These are phyloP conservation scores for Triops longicaudatus DNA, from an alignment of 1,140 invertebrate species.

Conservation along the genomic window DNA sequence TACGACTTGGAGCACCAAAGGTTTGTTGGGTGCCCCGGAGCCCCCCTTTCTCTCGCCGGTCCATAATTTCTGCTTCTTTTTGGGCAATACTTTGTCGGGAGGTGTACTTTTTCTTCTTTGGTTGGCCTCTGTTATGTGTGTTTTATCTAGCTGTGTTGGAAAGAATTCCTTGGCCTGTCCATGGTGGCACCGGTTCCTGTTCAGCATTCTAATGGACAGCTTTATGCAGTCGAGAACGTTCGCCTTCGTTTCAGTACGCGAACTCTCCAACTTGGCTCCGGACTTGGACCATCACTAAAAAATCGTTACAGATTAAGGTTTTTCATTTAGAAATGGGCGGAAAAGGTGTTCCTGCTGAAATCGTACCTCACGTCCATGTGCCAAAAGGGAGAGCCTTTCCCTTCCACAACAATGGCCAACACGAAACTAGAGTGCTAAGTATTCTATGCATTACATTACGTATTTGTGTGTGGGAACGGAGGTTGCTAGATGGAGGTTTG, in stretches of 20 bases:
- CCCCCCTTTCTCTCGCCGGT: slow-evolving; percentile 13
- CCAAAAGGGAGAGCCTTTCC: neutral
- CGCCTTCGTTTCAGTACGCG: neutral
- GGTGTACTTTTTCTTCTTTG: neutral
- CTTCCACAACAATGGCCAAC: neutral
- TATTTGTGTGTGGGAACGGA: neutral
- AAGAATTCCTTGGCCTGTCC: neutral
- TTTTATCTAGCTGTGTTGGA: neutral
- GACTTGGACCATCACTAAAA: neutral
- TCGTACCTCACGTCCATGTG: neutral
- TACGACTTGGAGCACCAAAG: neutral
- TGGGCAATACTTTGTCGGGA: no score
- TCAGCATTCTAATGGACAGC: neutral
- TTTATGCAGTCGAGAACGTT: neutral
- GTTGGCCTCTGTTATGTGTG: neutral
- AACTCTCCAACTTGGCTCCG: neutral
- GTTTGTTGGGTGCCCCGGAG: slow-evolving; percentile 3
- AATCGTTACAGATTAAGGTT: neutral
- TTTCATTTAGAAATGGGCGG: neutral
- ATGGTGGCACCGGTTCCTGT: neutral
- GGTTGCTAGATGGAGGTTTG: no score
- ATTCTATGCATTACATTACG: neutral
- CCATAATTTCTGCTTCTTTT: neutral
- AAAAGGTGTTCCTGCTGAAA: neutral
- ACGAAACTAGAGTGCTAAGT: neutral